phyloP scores from a whole-genome alignment of 2,797 vertebrate genomes.

The Melanotaenia nigrans region DNA sequence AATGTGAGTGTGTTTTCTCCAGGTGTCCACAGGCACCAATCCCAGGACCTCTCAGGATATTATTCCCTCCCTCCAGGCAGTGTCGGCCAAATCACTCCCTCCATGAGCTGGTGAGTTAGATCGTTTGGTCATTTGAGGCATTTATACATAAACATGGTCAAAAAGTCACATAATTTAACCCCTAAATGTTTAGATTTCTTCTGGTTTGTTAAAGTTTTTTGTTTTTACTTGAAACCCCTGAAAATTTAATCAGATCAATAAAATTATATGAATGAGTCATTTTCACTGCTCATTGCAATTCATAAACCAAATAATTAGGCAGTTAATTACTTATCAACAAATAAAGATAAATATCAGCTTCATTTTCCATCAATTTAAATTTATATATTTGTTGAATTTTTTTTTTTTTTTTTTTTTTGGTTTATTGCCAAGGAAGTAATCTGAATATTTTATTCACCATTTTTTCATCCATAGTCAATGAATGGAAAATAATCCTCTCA shows the following conservation, averaged over 20 bases:
- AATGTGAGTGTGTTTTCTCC: conserved; percentile 50
- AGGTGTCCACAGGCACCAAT: conserved; percentile 95
- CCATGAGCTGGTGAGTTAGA: conserved; percentile 95
- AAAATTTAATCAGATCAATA: too few species aligned
- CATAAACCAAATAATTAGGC: background rate
- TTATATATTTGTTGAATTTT: background rate
- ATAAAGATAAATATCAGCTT: background rate
- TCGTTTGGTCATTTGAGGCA: background rate
- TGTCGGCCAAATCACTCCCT: conserved; percentile 92
- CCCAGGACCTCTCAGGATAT: conserved; percentile 93
- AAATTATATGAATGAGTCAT: too few species aligned
- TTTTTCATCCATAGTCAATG: background rate
- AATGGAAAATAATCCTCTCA: too few species aligned
- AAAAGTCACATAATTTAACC: background rate
- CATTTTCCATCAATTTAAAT: background rate
- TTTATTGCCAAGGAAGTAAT: background rate
- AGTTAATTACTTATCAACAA: background rate
- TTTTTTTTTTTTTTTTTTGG: background rate
- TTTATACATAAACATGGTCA: background rate
- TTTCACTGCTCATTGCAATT: too few species aligned
- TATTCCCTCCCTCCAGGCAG: conserved; percentile 92
- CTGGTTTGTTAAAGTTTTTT: too few species aligned
- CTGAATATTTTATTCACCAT: background rate
- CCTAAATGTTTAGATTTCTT: background rate
- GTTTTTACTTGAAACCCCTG: too few species aligned